Evolutionary conservation across 2,797 vertebrate species (phyloP), one percentile per base, ranked within the genome.

Genomic region (Coendou prehensilis): DNA sequence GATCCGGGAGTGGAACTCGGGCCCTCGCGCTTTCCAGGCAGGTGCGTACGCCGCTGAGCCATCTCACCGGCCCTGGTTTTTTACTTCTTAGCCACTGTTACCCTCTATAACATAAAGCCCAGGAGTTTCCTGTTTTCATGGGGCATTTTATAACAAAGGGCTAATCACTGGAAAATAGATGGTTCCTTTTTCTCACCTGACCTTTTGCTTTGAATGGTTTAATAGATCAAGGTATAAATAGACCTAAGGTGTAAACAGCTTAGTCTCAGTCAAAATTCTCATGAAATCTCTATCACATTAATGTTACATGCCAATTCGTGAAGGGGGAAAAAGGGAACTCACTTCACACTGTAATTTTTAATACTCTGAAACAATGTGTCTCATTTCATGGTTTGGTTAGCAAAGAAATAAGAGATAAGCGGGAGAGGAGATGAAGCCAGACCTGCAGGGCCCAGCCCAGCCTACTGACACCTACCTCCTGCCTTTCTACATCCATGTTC

Each of bases 401-500:
- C 26, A 47, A 81, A 73, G 47, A 80, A 67, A 2, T 6, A 41
- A 64, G 45, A 61, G 73, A 23, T 23, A 17, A 88, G 45, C 37
- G 87, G 71, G 59, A 84, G 47, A 18, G 67, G 23, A n/a, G 6
- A 45, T 23, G 1, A 56, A 57, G 45, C 18, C 7, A 4, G 82
- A 41, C 47, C 15, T 1, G 20, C 20, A 64, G 79, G 41, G 89
- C 1, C 14, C 33, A 28, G 79, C 82, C 76, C 54, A 30, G 22
- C n/a, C 95, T 96, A 54, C 15, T 0, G 61, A 88, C 79, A 95
- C 76, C 67, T 94, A 99, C 99, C 99, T 99, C 99, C 98, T 99
- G 99, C 97, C 99, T 98, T 57, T 99, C 99, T 64, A 99, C 99
- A 41, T 99, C 99, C 99, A 99, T 99, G 98, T 99, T 99, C 99